Conservation (phyloP, 2,113 vertebrate genomes). For the Bolborhynchus lineola region DNA sequence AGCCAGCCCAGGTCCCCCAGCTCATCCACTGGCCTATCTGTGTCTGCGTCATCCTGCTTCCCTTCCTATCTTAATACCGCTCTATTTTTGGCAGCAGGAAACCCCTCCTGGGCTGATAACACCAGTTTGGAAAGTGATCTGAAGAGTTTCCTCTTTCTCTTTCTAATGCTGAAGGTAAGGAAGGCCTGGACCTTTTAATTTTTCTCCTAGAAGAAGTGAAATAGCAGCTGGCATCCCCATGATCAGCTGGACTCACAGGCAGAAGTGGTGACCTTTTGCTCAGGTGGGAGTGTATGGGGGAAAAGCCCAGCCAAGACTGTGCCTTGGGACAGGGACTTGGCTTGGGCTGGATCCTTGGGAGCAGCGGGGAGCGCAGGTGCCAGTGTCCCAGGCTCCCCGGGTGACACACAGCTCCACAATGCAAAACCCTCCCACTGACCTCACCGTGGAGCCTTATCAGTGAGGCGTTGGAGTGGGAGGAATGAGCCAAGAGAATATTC, state of each 20-base stretch:
- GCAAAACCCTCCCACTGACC: constrained; percentile 43
- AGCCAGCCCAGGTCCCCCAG: background rate
- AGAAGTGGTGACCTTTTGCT: background rate
- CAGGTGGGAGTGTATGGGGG: background rate
- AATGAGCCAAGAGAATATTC: constrained; percentile 51
- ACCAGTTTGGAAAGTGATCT: background rate
- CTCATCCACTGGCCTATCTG: background rate
- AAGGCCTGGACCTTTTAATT: background rate
- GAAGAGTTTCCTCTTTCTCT: background rate
- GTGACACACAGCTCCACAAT: constrained; percentile 29
- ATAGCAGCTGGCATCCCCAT: fast-evolving
- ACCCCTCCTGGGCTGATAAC: constrained; percentile 39
- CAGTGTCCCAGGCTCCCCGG: background rate
- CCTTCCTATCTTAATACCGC: background rate
- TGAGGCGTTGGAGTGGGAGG: background rate
- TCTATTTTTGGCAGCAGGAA: constrained; percentile 51
- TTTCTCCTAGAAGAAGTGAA: background rate
- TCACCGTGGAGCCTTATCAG: constrained; percentile 12
- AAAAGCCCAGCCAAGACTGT: fast-evolving
- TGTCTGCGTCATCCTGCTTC: background rate
- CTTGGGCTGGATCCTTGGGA: background rate
- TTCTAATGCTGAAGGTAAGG: background rate
- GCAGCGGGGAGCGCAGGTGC: background rate
- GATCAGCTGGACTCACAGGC: fast-evolving
- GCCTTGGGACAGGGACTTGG: background rate